A percentile compares a stretch with the other conserved stretches of the same genome.
Conservation (phyloP, 2,797 vertebrate genomes). For the Sus cebifrons region DNA sequence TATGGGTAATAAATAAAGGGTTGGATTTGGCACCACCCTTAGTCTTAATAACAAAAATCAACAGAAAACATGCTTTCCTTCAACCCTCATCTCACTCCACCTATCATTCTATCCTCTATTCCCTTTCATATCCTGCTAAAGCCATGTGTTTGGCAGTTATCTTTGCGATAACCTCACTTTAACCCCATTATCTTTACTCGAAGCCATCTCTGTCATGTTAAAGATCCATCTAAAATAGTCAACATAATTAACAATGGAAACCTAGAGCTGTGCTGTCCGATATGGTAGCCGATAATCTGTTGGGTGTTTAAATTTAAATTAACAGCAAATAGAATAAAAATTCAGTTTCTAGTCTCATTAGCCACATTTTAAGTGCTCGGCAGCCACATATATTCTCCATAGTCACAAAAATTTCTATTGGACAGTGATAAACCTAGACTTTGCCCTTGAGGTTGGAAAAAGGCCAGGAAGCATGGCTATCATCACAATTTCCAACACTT, state of each 20-base stretch:
- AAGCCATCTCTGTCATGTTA: neutral
- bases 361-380: neutral
- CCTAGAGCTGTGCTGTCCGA: neutral
- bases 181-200: neutral
- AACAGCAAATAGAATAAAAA: conserved; percentile 14
- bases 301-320: neutral
- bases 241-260: neutral
- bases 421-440: neutral
- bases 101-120: neutral
- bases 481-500: neutral
- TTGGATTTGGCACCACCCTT: neutral
- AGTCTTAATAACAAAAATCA: conserved; percentile 28
- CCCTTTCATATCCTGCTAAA: neutral
- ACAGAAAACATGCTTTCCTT: conserved; percentile 27
- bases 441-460: neutral
- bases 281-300: neutral
- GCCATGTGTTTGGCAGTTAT: neutral
- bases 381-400: neutral
- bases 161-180: neutral
- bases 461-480: neutral
- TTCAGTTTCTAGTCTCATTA: neutral
- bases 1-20: neutral
- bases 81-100: neutral
- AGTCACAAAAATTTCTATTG: neutral
- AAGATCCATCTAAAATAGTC: neutral